phyloP scores from a whole-genome alignment of 2,797 vertebrate genomes.

The Gobio occitaniae region DNA sequence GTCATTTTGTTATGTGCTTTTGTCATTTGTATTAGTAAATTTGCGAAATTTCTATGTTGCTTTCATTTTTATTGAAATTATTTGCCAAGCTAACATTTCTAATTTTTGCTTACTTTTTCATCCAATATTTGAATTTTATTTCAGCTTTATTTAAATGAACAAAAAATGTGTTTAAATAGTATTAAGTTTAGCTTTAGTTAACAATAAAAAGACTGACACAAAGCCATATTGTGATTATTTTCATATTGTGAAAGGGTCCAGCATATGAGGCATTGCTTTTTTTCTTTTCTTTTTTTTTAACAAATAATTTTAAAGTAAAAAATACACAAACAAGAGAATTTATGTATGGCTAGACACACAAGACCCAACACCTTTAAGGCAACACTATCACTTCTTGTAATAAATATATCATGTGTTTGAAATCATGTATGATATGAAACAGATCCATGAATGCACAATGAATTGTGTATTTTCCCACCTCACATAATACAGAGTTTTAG shows the following conservation, averaged over 20 bases:
- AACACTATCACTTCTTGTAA: neutral
- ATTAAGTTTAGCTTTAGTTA: neutral
- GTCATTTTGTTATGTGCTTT: neutral
- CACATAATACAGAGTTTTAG: neutral
- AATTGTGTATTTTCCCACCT: constrained; percentile 4
- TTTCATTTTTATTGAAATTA: neutral
- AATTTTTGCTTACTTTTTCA: too few relatives aligned
- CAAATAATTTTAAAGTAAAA: neutral
- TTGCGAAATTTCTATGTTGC: too few relatives aligned
- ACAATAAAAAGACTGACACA: neutral
- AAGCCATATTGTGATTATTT: neutral
- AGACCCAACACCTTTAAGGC: neutral
- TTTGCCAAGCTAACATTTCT: too few relatives aligned
- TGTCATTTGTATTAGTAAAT: neutral
- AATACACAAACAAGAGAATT: neutral
- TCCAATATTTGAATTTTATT: too few relatives aligned
- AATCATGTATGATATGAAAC: neutral
- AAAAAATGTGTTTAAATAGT: too few relatives aligned
- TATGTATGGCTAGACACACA: neutral
- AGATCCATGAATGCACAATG: constrained; percentile 8
- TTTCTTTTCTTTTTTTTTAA: neutral
- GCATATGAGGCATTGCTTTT: neutral
- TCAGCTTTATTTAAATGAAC: too few relatives aligned
- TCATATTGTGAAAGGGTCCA: neutral
- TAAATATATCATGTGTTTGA: neutral